Evolutionary conservation across 2,797 vertebrate species (phyloP).

Genomic region (Valencia hispanica): DNA sequence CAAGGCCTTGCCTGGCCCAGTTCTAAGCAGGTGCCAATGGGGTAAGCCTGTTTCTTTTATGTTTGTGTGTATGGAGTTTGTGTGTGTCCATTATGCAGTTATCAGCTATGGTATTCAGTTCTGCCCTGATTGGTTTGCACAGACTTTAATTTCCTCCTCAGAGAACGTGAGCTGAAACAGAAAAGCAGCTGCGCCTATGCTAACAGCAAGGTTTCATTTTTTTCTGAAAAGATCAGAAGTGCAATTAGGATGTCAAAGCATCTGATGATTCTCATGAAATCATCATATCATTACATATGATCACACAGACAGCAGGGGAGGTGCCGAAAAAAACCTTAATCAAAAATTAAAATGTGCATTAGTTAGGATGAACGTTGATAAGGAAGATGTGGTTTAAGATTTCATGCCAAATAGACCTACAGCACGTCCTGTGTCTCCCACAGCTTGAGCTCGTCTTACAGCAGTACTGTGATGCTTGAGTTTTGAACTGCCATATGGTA

Average conservation of each 20-base stretch:
- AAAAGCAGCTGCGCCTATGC: slow-evolving; percentile 15
- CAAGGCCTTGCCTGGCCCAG: slow-evolving; percentile 60
- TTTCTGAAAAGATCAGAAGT: slow-evolving; percentile 34
- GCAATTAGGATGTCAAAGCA: slow-evolving; percentile 31
- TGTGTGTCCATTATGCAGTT: slow-evolving; percentile 10
- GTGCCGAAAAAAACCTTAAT: slow-evolving; percentile 41
- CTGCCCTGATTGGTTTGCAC: slow-evolving; percentile 23
- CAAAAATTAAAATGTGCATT: slow-evolving; percentile 26
- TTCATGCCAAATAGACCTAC: slow-evolving; percentile 15
- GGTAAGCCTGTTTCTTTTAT: slow-evolving; percentile 33
- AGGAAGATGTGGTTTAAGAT: slow-evolving; percentile 33
- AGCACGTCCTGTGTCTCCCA: slow-evolving; percentile 7
- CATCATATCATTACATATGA: slow-evolving; percentile 35
- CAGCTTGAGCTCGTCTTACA: slow-evolving; percentile 22
- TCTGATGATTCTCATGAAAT: slow-evolving; percentile 32
- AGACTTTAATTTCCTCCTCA: not conserved
- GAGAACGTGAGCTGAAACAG: not conserved
- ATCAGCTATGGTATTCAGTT: slow-evolving; percentile 11
- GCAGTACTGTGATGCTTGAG: slow-evolving; percentile 17
- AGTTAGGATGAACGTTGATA: slow-evolving; percentile 46
- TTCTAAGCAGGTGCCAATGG: slow-evolving; percentile 49
- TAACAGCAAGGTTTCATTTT: slow-evolving; percentile 22
- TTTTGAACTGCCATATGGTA: slow-evolving; percentile 48
- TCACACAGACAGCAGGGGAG: slow-evolving; percentile 30
- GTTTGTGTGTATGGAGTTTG: not conserved